Percentiles rank a stretch among this genome's conserved stretches.
Evolutionary conservation across 2,113 vertebrate species (phyloP).

Genomic region (Poeciliopsis occidentalis): DNA sequence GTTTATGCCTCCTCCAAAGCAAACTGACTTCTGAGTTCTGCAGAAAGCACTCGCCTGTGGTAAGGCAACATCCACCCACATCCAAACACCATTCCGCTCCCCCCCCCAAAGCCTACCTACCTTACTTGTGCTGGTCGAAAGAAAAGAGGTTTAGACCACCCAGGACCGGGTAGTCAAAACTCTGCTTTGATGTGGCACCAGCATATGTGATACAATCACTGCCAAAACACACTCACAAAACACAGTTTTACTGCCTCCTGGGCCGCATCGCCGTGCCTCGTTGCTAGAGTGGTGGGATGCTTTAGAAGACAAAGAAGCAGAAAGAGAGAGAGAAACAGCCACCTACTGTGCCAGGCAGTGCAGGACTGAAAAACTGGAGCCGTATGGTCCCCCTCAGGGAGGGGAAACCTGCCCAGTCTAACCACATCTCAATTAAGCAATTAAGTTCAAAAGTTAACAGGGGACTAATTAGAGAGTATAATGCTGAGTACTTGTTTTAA

Average conservation of each 20-base stretch:
- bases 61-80: slow-evolving; percentile 67
- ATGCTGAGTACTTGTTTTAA: slow-evolving; percentile 64
- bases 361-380: slow-evolving; percentile 67
- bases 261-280: slow-evolving; percentile 61
- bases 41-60: slow-evolving; percentile 55
- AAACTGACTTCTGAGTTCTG: slow-evolving; percentile 59
- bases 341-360: slow-evolving; percentile 66
- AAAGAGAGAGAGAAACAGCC: slow-evolving; percentile 38
- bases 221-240: slow-evolving; percentile 70
- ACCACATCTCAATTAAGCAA: slow-evolving; percentile 76
- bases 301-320: slow-evolving; percentile 40
- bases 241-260: slow-evolving; percentile 73
- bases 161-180: slow-evolving; percentile 66
- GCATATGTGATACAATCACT: slow-evolving; percentile 71
- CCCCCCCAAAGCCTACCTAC: slow-evolving; percentile 46
- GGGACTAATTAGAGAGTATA: slow-evolving; percentile 68
- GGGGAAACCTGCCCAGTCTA: slow-evolving; percentile 68
- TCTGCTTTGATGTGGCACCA: slow-evolving; percentile 77
- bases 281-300: slow-evolving; percentile 58
- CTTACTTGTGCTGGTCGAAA: slow-evolving; percentile 48
- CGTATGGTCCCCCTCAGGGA: slow-evolving; percentile 69
- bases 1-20: slow-evolving; percentile 55
- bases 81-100: slow-evolving; percentile 31
- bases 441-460: slow-evolving; percentile 75
- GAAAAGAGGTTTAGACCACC: slow-evolving; percentile 76